These are phyloP conservation scores for Centropyge bicolor DNA, from an alignment of 2,797 vertebrate genomes.

Conservation along the genomic window DNA sequence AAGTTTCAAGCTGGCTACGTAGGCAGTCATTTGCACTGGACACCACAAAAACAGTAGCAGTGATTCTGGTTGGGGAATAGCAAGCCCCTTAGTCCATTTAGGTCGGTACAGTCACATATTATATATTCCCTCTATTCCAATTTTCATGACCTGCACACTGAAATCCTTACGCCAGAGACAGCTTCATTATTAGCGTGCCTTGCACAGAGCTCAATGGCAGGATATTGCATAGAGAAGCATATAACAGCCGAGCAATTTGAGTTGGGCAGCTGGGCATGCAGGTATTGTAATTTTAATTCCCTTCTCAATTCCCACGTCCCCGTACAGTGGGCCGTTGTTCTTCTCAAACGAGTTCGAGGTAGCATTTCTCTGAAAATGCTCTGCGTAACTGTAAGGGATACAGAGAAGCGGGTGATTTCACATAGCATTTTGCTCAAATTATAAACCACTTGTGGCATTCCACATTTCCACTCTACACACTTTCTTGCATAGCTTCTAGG, in stretches of 20 bases:
- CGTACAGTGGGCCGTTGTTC: conserved; percentile 71
- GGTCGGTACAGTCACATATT: conserved; percentile 63
- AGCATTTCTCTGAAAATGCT: conserved; percentile 58
- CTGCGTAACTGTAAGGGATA: conserved; percentile 37
- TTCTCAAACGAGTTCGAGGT: conserved; percentile 62
- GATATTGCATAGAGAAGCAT: conserved; percentile 81
- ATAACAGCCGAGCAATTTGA: conserved; percentile 81
- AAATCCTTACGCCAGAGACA: conserved; percentile 75
- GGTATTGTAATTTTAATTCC: conserved; percentile 84
- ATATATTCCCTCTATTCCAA: conserved; percentile 74
- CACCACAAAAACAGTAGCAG: conserved; percentile 60
- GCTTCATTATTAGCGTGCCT: conserved; percentile 79
- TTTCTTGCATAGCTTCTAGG: conserved; percentile 6
- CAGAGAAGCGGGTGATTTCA: conserved; percentile 32
- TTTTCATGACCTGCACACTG: conserved; percentile 73
- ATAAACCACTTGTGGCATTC: conserved; percentile 52
- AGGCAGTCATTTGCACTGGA: conserved; percentile 59
- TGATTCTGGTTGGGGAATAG: conserved; percentile 63
- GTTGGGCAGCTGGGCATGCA: conserved; percentile 79
- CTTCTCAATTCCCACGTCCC: conserved; percentile 72
- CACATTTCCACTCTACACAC: conserved; percentile 15
- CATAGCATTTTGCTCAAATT: conserved; percentile 42
- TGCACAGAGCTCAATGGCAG: conserved; percentile 75
- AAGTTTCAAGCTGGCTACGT: conserved; percentile 61
- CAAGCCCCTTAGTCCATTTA: conserved; percentile 68